Evolutionary conservation across 2,797 vertebrate genomes (phyloP).

Genomic region (Platyrinchus mystaceus): DNA sequence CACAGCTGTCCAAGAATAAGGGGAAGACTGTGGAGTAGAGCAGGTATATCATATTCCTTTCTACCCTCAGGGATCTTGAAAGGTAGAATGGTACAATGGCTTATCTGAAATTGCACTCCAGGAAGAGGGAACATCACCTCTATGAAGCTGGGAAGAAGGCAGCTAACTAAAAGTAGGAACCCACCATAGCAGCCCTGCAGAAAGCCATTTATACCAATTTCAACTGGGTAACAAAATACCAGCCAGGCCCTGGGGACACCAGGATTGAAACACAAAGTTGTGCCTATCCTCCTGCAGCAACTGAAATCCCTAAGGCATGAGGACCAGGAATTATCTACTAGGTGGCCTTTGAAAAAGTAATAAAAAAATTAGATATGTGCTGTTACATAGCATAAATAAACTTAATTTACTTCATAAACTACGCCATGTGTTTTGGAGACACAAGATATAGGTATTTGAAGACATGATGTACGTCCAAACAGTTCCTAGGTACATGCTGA

Average conservation of each 20-base stretch:
- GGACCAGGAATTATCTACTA: neutral
- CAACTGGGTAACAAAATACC: neutral
- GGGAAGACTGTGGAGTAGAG: neutral
- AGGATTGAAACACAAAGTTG: neutral
- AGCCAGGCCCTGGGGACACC: neutral
- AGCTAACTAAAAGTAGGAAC: neutral
- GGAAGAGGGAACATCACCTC: neutral
- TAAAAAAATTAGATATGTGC: neutral
- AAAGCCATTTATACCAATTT: neutral
- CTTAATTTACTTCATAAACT: neutral
- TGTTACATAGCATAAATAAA: neutral
- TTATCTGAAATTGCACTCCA: neutral
- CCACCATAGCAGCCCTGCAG: neutral
- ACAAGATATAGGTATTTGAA: neutral
- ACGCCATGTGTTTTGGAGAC: neutral
- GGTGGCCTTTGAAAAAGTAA: neutral
- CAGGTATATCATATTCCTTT: accelerated
- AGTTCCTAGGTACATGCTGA: neutral
- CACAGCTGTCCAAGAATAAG: neutral
- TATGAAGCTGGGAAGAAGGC: accelerated
- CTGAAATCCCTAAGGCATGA: neutral
- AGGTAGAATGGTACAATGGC: neutral
- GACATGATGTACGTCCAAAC: neutral
- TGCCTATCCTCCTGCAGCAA: neutral
- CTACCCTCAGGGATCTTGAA: neutral